phyloP scores from a whole-genome alignment of 64 coral and sea anemone genomes.

The Montipora cactus region DNA sequence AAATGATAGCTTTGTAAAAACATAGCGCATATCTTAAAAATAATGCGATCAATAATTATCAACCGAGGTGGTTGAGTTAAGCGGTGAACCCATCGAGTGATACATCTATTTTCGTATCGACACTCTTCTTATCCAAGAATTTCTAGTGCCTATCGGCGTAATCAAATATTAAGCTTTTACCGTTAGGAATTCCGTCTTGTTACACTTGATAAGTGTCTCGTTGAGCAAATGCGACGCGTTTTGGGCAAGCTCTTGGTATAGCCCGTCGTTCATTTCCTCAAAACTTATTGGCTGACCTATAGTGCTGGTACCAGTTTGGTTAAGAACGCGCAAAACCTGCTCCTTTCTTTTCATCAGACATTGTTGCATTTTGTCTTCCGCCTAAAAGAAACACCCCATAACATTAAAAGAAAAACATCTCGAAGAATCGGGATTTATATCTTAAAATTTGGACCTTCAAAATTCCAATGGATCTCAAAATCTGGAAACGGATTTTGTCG shows the following conservation, averaged over 20 bases:
- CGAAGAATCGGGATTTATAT: too few relatives aligned
- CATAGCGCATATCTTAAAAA: too few relatives aligned
- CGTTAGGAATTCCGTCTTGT: slow-evolving; percentile 77
- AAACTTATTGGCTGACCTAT: not conserved
- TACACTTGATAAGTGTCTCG: slow-evolving; percentile 61
- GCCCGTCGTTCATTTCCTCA: not conserved
- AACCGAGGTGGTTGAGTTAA: not conserved
- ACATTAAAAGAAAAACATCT: not conserved
- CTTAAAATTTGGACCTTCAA: too few relatives aligned
- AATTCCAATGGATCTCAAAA: too few relatives aligned
- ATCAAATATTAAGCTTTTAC: not conserved
- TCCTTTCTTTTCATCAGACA: slow-evolving; percentile 51
- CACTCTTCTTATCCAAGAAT: too few relatives aligned
- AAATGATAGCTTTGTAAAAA: too few relatives aligned
- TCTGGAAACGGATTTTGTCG: too few relatives aligned
- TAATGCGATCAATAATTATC: too few relatives aligned
- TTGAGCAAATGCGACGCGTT: slow-evolving; percentile 73
- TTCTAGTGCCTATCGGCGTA: too few relatives aligned
- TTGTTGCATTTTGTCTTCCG: slow-evolving; percentile 79
- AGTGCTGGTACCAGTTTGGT: slow-evolving; percentile 30
- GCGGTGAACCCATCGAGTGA: not conserved
- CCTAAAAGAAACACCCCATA: slow-evolving; percentile 13
- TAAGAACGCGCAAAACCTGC: slow-evolving; percentile 59
- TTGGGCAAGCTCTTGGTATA: slow-evolving; percentile 34
- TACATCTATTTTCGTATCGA: not conserved